A percentile compares a stretch with the other conserved stretches of the same genome.
Evolutionary conservation across 2,113 vertebrate genomes (phyloP).

Genomic region (Ahaetulla prasina): DNA sequence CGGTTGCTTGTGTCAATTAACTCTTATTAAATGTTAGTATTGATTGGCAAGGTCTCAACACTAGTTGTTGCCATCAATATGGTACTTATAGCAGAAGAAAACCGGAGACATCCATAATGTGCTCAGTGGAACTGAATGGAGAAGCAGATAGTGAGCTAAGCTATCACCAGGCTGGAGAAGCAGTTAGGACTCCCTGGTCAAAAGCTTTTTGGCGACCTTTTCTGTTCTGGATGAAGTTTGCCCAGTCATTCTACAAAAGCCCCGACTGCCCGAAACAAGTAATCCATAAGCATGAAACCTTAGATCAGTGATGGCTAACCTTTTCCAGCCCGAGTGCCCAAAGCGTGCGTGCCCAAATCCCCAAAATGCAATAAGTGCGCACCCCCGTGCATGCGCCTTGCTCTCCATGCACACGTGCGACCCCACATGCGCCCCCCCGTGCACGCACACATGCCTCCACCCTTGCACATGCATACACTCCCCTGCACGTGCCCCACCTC

Average conservation of each 20-base stretch:
- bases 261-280: conserved; percentile 54
- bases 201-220: conserved; percentile 45
- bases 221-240: conserved; percentile 33
- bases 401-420: too few species aligned
- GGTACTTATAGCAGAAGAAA: conserved; percentile 66
- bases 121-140: conserved; percentile 39
- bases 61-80: conserved; percentile 77
- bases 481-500: too few species aligned
- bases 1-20: conserved; percentile 77
- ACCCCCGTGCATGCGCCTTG: too few species aligned
- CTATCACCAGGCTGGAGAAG: conserved; percentile 21
- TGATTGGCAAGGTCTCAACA: conserved; percentile 79
- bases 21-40: conserved; percentile 71
- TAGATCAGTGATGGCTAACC: not conserved
- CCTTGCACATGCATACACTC: too few species aligned
- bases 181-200: conserved; percentile 28
- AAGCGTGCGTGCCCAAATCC: too few species aligned
- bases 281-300: conserved; percentile 60
- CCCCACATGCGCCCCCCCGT: too few species aligned
- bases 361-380: too few species aligned
- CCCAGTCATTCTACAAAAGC: conserved; percentile 15
- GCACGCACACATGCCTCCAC: too few species aligned
- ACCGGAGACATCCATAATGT: conserved; percentile 58
- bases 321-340: too few species aligned
- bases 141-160: conserved; percentile 55